Percentiles rank a stretch among this genome's conserved stretches.
These are phyloP conservation scores for Adelges cooleyi DNA, from an alignment of 1,140 invertebrate genomes.

Conservation along the genomic window DNA sequence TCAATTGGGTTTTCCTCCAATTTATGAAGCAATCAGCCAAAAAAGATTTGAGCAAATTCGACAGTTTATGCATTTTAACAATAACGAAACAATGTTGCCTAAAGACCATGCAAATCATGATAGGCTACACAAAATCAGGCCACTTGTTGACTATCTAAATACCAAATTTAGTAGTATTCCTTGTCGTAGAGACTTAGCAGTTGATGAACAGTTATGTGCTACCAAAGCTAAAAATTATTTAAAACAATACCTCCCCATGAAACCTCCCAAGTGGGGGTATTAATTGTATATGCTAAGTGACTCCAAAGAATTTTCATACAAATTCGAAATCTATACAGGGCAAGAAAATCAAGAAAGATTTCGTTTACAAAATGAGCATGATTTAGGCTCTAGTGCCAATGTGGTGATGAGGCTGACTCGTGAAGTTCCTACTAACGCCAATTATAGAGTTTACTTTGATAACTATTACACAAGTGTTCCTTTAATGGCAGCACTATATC, in stretches of 20 bases:
- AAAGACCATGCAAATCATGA: slow-evolving; percentile 3
- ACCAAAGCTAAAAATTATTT: slow-evolving; percentile 29
- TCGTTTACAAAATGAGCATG: background rate
- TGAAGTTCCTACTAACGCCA: background rate
- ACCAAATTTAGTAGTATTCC: slow-evolving; percentile 15
- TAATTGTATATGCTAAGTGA: slow-evolving; percentile 32
- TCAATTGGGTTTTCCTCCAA: slow-evolving; percentile 12
- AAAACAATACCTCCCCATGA: slow-evolving; percentile 33
- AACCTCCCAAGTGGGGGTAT: slow-evolving; percentile 34
- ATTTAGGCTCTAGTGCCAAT: background rate
- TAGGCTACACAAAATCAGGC: slow-evolving; percentile 25
- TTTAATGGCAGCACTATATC: background rate
- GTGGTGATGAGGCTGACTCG: slow-evolving; percentile 24
- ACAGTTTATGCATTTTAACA: slow-evolving; percentile 29
- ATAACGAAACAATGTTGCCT: slow-evolving; percentile 8
- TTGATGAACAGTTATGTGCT: slow-evolving; percentile 30
- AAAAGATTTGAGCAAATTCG: slow-evolving; percentile 27
- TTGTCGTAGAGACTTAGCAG: slow-evolving; percentile 12
- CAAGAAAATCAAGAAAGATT: slow-evolving; percentile 11
- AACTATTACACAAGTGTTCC: slow-evolving; percentile 26
- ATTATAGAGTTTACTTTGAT: background rate
- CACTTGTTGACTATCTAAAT: slow-evolving; percentile 19
- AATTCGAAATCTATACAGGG: slow-evolving; percentile 30
- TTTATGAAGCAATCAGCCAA: slow-evolving; percentile 21
- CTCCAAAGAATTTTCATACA: slow-evolving; percentile 32